Evolutionary conservation across 2,797 vertebrate species (phyloP).

Genomic region (Sorex maritimensis): DNA sequence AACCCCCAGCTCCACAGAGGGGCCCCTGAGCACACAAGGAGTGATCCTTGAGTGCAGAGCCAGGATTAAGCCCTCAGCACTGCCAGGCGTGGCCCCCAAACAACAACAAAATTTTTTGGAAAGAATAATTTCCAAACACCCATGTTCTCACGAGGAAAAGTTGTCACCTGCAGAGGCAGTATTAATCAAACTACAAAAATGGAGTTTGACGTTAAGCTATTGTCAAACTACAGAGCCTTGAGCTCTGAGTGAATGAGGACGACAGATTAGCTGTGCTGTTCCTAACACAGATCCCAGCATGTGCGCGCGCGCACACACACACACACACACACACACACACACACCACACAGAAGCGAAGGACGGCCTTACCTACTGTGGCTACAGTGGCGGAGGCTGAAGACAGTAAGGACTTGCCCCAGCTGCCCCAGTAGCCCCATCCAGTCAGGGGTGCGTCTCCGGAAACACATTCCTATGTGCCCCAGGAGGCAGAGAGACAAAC

Average conservation of each 20-base stretch:
- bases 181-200: neutral
- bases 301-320: neutral
- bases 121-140: slow-evolving; percentile 59
- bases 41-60: too few species aligned
- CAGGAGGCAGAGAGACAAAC: slow-evolving; percentile 47
- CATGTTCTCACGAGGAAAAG: slow-evolving; percentile 39
- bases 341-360: slow-evolving; percentile 39
- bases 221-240: slow-evolving; percentile 62
- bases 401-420: slow-evolving; percentile 97
- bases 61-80: too few species aligned
- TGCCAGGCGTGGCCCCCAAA: too few species aligned
- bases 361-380: slow-evolving; percentile 96
- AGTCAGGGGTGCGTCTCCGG: slow-evolving; percentile 91
- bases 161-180: neutral
- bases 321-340: neutral
- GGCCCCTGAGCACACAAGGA: too few species aligned
- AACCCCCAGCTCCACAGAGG: too few species aligned
- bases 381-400: slow-evolving; percentile 97
- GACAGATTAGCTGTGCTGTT: slow-evolving; percentile 58
- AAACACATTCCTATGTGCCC: slow-evolving; percentile 89
- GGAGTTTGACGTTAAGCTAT: too few species aligned
- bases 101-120: neutral
- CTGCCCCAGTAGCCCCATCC: slow-evolving; percentile 98
- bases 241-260: slow-evolving; percentile 10
- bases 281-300: slow-evolving; percentile 50